Base-by-base conservation (phyloP, 2,888 invertebrate species). In the Thera obeliscata region DNA sequence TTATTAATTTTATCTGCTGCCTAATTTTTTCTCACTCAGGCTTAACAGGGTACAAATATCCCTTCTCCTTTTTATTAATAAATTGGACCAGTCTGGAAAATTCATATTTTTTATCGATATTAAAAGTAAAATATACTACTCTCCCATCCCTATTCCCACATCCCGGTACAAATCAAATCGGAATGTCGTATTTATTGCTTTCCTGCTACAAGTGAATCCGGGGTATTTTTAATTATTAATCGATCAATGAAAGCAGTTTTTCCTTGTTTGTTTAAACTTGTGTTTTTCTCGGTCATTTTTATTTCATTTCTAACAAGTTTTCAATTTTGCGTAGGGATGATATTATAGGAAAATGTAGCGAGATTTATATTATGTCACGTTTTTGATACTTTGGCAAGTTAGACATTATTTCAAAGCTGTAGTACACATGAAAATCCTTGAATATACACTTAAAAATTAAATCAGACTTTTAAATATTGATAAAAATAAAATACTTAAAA, bases 201-300 rank as follows among this genome's bases (percentile, higher is more conserved):
- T 68, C 67, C 65, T 59, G 67, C 50, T 69, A 74, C 57, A 66
- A 72, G 75, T 74, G 70, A 72, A 73, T 73, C 76, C 66, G 67
- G 64, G 67, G 74, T 73, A 79, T 79, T 77, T 77, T 72, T 74
- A 77, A 76, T 78, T 76, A 81, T 78, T 81, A 78, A 81, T 78
- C 78, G 77, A 3, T 64, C 73, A 79, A 77, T 79, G 81, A 81
- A 81, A 82, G 81, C 76, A 46, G 73, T 70, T 6, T 70, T 50
- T 60, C 71, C 72, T 65, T 69, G 54, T 11, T n/a, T 36, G 67
- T 56, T 11, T 9, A 8, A 12, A 65, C 61, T 59, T 69, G 52
- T 62, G 50, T 56, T 69, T 68, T 65, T 62, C 65, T 46, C 7
- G 36, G 57, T 61, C 61, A 49, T 62, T 58, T 61, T 64, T 48